phyloP scores from a whole-genome alignment of 1,140 invertebrate genomes.

The Rhyacophila brunnea region DNA sequence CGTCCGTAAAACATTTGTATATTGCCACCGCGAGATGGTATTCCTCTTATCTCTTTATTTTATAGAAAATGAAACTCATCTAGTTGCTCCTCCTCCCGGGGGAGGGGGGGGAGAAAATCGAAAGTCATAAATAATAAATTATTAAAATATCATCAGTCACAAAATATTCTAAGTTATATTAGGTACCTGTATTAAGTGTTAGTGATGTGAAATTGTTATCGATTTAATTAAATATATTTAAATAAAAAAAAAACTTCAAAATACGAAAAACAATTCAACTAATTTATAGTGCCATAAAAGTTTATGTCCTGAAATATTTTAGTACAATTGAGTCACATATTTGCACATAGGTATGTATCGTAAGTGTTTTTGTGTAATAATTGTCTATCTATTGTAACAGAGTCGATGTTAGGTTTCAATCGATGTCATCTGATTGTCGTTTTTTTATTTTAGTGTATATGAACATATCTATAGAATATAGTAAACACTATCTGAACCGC shows the following conservation, averaged over 20 bases:
- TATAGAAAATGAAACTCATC: no score
- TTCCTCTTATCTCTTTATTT: no score
- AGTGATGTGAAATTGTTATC: background rate
- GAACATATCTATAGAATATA: background rate
- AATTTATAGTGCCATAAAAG: constrained; percentile 17
- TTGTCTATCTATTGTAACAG: background rate
- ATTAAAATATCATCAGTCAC: background rate
- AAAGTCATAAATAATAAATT: background rate
- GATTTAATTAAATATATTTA: background rate
- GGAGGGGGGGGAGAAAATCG: no score
- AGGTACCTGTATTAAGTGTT: constrained; percentile 14
- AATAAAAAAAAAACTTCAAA: background rate
- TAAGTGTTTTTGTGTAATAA: constrained; percentile 5
- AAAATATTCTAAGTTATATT: constrained; percentile 11
- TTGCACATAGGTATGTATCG: constrained; percentile 7
- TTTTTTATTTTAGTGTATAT: constrained; percentile 3
- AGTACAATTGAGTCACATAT: constrained; percentile 7
- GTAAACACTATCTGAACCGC: background rate
- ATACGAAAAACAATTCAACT: background rate
- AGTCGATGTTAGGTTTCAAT: no score
- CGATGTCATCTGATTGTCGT: no score
- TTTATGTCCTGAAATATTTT: constrained; percentile 16
- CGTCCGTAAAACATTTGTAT: no score
- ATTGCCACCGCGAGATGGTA: no score
- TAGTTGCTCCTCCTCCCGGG: no score